Evolutionary conservation across 2,797 vertebrate genomes (phyloP).

Genomic region (Hybognathus amarus): DNA sequence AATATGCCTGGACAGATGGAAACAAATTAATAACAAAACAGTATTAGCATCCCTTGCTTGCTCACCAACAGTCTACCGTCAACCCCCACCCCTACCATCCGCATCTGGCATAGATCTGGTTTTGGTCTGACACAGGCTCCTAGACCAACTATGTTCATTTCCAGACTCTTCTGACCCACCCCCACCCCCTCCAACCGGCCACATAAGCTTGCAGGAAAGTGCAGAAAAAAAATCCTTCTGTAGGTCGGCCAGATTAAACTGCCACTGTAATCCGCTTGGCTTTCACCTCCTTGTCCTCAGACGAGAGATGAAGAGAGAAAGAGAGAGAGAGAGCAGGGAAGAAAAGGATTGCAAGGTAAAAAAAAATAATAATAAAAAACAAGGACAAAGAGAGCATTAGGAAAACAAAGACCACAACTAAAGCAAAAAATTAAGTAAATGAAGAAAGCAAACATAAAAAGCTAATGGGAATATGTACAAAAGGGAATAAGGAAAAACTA

Average conservation of each 20-base stretch:
- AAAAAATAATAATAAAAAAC: neutral
- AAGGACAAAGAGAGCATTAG: slow-evolving; percentile 26
- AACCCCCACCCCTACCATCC: slow-evolving; percentile 46
- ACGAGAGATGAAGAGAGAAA: slow-evolving; percentile 38
- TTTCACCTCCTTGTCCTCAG: slow-evolving; percentile 83
- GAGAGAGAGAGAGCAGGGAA: slow-evolving; percentile 20
- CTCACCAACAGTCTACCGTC: slow-evolving; percentile 64
- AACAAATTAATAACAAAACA: slow-evolving; percentile 76
- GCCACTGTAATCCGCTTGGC: slow-evolving; percentile 83
- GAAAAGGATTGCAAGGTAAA: slow-evolving; percentile 48
- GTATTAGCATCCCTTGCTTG: slow-evolving; percentile 75
- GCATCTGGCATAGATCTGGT: slow-evolving; percentile 32
- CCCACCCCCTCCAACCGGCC: slow-evolving; percentile 15
- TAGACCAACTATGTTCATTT: slow-evolving; percentile 34
- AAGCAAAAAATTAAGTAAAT: slow-evolving; percentile 23
- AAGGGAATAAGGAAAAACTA: slow-evolving; percentile 57
- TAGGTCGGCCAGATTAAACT: slow-evolving; percentile 84
- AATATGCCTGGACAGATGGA: slow-evolving; percentile 70
- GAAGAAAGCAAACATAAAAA: neutral
- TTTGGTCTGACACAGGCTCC: slow-evolving; percentile 21
- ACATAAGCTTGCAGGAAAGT: slow-evolving; percentile 71
- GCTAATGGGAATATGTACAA: neutral
- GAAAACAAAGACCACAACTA: slow-evolving; percentile 23
- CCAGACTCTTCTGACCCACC: neutral
- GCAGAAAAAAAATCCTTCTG: slow-evolving; percentile 80